phyloP scores from a whole-genome alignment of 2,797 vertebrate genomes.

The Rousettus madagascariensis region DNA sequence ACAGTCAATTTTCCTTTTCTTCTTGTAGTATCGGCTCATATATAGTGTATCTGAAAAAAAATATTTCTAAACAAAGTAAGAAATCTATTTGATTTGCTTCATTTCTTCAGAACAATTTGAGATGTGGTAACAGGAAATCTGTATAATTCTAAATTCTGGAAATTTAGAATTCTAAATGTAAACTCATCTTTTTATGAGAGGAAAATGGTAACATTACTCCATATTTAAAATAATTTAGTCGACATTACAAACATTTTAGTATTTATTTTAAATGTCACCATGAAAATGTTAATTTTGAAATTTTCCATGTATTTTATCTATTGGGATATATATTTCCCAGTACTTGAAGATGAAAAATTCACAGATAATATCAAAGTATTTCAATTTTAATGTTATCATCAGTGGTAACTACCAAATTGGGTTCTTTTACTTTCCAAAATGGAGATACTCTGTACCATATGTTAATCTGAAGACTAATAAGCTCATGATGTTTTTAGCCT shows the following conservation, averaged over 20 bases:
- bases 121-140: not conserved
- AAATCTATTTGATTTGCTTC: not conserved
- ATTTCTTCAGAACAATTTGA: not conserved
- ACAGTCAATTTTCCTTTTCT: not conserved
- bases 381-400: not conserved
- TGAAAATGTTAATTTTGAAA: constrained; percentile 70
- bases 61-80: not conserved
- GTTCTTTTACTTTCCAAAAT: not conserved
- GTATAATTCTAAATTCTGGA: constrained; percentile 30
- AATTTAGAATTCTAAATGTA: constrained; percentile 41
- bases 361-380: not conserved
- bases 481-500: not conserved
- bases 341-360: not conserved
- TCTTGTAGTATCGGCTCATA: not conserved
- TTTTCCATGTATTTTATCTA: constrained; percentile 50
- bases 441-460: not conserved
- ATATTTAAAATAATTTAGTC: constrained; percentile 53
- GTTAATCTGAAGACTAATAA: not conserved
- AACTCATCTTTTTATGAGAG: not conserved
- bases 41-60: not conserved
- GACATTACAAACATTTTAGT: constrained; percentile 11
- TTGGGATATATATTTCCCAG: not conserved
- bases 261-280: constrained; percentile 64
- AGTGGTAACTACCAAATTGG: not conserved
- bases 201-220: not conserved